Base-by-base conservation (phyloP, 2,113 vertebrate species). In the Dicaeum eximium region DNA sequence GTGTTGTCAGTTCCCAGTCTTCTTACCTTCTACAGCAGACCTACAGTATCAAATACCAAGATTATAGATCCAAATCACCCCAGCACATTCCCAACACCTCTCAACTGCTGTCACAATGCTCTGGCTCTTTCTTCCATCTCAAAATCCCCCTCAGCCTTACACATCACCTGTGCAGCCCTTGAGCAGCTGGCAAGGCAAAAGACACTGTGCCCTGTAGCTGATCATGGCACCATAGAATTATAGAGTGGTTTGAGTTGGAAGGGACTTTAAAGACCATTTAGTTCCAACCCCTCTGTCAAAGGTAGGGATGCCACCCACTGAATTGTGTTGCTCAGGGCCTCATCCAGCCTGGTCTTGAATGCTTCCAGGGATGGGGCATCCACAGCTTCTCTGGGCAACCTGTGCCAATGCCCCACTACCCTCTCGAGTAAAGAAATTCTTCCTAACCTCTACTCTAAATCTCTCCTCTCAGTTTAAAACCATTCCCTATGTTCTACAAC, bases 131-230 rank as follows among this genome's bases (percentile, higher is more conserved):
- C n/a, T 81, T 47, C 48, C 7, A 2, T 21, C 61, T 47, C 21
- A 67, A 47, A 50, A 71, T 20, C 12, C 12, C 10, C 7, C 33
- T 66, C 65, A 54, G 61, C 23, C 51, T 62, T 20, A 24, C 15
- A 37, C 2, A 13, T 14, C 30, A 56, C 8, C 50, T 3, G 0
- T 5, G 9, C 35, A 64, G 24, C 10, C 24, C 15, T 17, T 3
- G 8, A 70, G 47, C 61, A 71, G 47, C 25, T 50, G 48, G 57
- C 1, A 6, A 67, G 25, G 66, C 71, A 82, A 67, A 54, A 62
- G 30, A 35, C 23, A 30, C 16, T 22, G 1, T 1, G 9, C 7
- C 7, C n/a, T 14, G 5, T 3, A 51, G 58, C 0, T 23, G 42
- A 69, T 33, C 22, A 28, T 11, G 18, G 40, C 18, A 61, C 28